Conservation (phyloP, 2,113 vertebrate species). For the Corythaeola cristata region DNA sequence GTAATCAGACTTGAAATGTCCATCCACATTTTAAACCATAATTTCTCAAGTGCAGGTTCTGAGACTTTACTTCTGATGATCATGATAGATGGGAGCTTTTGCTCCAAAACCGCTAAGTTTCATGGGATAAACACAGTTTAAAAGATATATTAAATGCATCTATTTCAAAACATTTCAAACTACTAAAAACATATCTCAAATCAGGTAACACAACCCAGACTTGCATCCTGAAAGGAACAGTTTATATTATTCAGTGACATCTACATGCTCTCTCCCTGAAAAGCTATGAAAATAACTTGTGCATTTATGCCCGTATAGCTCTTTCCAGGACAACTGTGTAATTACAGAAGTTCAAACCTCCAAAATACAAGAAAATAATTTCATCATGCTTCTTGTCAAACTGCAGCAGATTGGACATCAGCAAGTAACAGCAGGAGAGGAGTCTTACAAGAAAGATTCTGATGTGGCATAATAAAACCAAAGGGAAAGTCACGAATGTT, state of each 20-base stretch:
- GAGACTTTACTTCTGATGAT: neutral
- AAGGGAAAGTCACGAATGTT: neutral
- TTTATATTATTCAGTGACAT: neutral
- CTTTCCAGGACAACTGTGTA: neutral
- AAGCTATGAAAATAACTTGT: neutral
- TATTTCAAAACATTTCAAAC: neutral
- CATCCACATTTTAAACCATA: neutral
- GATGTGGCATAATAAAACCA: neutral
- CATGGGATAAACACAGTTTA: neutral
- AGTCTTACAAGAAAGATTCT: neutral
- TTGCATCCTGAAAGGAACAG: neutral
- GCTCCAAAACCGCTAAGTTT: neutral
- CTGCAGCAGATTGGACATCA: neutral
- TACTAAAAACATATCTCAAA: neutral
- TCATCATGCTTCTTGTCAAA: neutral
- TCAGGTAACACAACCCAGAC: neutral
- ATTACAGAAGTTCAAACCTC: neutral
- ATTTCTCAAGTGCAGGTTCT: neutral
- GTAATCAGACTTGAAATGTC: neutral
- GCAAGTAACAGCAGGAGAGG: neutral
- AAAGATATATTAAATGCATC: too few relatives aligned
- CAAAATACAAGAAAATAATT: neutral
- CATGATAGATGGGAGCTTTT: neutral
- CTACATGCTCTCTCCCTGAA: neutral
- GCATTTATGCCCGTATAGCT: neutral